Evolutionary conservation across 1,140 invertebrate species (phyloP).

Genomic region (Rhagoletis pomonella): DNA sequence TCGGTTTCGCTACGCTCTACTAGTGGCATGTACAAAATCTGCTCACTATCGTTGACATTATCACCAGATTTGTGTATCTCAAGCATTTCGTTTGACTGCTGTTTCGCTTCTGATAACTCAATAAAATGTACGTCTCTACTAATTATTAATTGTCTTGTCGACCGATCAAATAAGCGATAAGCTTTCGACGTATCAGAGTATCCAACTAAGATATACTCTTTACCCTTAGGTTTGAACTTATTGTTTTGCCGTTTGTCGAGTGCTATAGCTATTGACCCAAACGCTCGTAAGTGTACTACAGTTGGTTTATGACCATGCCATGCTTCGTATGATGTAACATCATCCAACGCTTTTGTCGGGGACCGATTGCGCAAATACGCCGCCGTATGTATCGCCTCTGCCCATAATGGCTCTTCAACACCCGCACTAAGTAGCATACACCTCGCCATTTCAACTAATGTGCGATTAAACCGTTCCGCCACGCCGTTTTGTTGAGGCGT

Average conservation of each 20-base stretch:
- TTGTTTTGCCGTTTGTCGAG: neutral
- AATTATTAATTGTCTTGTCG: neutral
- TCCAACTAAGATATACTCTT: slow-evolving; percentile 52
- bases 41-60: neutral
- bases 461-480: slow-evolving; percentile 62
- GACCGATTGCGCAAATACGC: slow-evolving; percentile 53
- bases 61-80: neutral
- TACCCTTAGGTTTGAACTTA: slow-evolving; percentile 53
- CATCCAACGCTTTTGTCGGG: slow-evolving; percentile 47
- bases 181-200: slow-evolving; percentile 54
- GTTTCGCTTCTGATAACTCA: neutral
- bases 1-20: too few species aligned
- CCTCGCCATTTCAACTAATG: slow-evolving; percentile 61
- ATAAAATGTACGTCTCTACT: slow-evolving; percentile 41
- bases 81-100: neutral
- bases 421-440: slow-evolving; percentile 63
- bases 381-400: slow-evolving; percentile 68
- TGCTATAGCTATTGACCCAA: slow-evolving; percentile 2
- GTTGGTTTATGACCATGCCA: slow-evolving; percentile 19
- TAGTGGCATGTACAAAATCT: too few species aligned
- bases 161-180: slow-evolving; percentile 47
- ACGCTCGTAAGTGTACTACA: slow-evolving; percentile 22
- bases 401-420: slow-evolving; percentile 73
- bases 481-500: slow-evolving; percentile 71
- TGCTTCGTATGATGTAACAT: slow-evolving; percentile 48